Percentiles rank a stretch among this genome's conserved stretches.
Evolutionary conservation across 2,113 vertebrate genomes (phyloP).

Genomic region (Notarius quadriscutis): DNA sequence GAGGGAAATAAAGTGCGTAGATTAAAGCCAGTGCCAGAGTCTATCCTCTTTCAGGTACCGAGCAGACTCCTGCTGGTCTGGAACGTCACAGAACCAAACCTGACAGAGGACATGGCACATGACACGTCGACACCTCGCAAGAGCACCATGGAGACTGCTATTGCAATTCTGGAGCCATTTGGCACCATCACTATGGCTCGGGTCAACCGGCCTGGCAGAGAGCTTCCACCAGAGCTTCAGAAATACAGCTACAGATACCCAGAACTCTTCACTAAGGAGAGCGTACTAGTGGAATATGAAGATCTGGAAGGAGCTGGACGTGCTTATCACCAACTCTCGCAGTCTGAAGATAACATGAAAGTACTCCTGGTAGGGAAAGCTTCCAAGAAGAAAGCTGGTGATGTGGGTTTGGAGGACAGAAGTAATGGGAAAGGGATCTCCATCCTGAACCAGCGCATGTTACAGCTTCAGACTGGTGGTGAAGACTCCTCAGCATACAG

Average conservation of each 20-base stretch:
- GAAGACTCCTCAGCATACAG: constrained; percentile 54
- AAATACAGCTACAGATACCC: constrained; percentile 57
- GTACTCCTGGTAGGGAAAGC: constrained; percentile 52
- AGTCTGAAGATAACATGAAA: constrained; percentile 31
- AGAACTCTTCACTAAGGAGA: constrained; percentile 51
- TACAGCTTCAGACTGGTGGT: constrained; percentile 45
- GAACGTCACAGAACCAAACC: constrained; percentile 45
- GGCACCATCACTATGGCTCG: constrained; percentile 55
- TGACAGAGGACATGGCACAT: not conserved
- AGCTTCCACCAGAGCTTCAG: constrained; percentile 55
- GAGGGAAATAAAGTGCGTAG: constrained; percentile 59
- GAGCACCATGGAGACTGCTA: constrained; percentile 54
- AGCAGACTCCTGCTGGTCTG: constrained; percentile 55
- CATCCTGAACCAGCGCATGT: constrained; percentile 46
- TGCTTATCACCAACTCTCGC: constrained; percentile 54
- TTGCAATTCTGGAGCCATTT: constrained; percentile 52
- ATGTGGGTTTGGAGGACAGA: constrained; percentile 34
- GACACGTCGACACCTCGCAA: not conserved
- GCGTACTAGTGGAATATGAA: constrained; percentile 60
- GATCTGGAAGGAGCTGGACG: constrained; percentile 54
- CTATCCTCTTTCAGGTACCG: constrained; percentile 53
- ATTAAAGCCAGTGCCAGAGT: constrained; percentile 49
- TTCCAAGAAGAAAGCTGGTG: constrained; percentile 45
- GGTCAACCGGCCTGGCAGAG: constrained; percentile 55
- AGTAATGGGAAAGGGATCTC: constrained; percentile 22